Evolutionary conservation across 1,140 invertebrate species (phyloP), one percentile per base, ranked within the genome.

Genomic region (Apis florea): DNA sequence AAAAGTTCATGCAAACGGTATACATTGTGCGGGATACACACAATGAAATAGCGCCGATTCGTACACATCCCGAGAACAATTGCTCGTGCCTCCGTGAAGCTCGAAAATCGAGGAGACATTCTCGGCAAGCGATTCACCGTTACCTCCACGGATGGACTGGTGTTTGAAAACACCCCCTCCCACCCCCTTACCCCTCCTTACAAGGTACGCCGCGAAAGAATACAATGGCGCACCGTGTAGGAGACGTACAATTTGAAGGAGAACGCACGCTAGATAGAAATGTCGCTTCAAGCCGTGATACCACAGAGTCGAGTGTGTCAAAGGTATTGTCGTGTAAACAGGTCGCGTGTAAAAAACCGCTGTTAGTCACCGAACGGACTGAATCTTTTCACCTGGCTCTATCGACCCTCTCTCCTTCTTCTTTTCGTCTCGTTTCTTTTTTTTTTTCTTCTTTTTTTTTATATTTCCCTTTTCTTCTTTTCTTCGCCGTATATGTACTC

Each of bases 271-370:
- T 51, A 56, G 79, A 85, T 82, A 83, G 80, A 85, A 85, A 81
- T 68, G 64, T 86, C 75, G 74, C 68, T 78, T 61, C 26, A 53
- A 74, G 59, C 61, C 73, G 73, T 31, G 53, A 64, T 78, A 56
- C 40, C 61, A 26, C 70, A 49, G 70, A 75, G 71, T 79, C 80
- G 81, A 74, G 80, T 76, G 85, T 76, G 76, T 66, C 85, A 75
- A 83, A 83, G 72, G 82, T 84, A 89, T 89, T 88, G 86, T 87
- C 84, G 75, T 86, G 70, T 86, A 88, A 89, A 89, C 84, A 88
- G 79, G 67, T 79, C 81, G 71, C 81, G 84, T 63, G 86, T 85
- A 89, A 89, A 88, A 40, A 89, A 88, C 78, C 83, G 47, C 71
- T 79, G 85, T 75, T 86, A 85, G 64, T 88, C 81, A 78, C 58